These are phyloP conservation scores for Riptortus pedestris DNA, from an alignment of 1,140 invertebrate genomes.

Conservation along the genomic window DNA sequence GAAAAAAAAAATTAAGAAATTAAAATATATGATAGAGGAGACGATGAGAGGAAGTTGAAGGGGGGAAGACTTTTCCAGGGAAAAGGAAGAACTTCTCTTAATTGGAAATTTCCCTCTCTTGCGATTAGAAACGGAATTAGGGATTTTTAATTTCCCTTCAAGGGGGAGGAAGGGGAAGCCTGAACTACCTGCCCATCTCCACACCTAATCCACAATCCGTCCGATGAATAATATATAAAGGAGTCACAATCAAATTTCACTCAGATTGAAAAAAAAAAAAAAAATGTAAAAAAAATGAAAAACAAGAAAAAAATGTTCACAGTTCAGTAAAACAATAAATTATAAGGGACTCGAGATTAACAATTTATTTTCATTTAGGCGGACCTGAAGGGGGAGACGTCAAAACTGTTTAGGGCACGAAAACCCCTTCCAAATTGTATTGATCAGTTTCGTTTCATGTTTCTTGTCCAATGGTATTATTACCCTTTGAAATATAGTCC, in stretches of 20 bases:
- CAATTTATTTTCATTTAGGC: neutral
- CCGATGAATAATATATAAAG: slow-evolving; percentile 6
- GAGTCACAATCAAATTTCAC: neutral
- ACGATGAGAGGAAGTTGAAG: too few relatives aligned
- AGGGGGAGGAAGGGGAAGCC: neutral
- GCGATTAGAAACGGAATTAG: slow-evolving; percentile 8
- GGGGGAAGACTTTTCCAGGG: too few relatives aligned
- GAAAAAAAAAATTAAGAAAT: too few relatives aligned
- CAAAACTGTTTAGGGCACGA: neutral
- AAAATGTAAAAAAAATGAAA: too few relatives aligned
- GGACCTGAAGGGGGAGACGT: neutral
- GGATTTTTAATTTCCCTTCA: slow-evolving; percentile 6
- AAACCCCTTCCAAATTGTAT: too few relatives aligned
- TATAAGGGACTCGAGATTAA: neutral
- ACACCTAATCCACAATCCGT: neutral
- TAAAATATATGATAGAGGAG: too few relatives aligned
- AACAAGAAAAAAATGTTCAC: too few relatives aligned
- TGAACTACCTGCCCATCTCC: neutral
- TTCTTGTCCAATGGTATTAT: too few relatives aligned
- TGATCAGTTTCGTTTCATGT: too few relatives aligned
- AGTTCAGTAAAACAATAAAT: neutral
- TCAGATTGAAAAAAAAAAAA: neutral
- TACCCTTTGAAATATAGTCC: too few relatives aligned
- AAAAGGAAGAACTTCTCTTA: slow-evolving; percentile 3
- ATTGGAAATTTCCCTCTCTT: slow-evolving; percentile 9